Percentiles rank a stretch among this genome's conserved stretches.
Conservation (phyloP, 2,113 vertebrate species). For the Carassius auratus region DNA sequence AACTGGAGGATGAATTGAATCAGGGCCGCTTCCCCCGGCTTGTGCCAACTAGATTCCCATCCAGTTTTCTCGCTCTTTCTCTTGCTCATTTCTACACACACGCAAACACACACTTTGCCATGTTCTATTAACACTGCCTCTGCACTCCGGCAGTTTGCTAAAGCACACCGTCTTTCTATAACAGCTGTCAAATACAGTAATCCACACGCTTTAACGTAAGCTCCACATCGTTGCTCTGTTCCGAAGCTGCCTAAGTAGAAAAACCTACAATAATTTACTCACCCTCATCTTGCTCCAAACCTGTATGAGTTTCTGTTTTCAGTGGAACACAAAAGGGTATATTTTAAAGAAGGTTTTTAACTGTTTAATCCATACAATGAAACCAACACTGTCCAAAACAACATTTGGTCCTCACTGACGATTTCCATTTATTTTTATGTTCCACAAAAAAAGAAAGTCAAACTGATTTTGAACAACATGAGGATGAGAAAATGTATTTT, state of each 20-base stretch:
- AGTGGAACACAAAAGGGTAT: not conserved
- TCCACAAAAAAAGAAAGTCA: no score
- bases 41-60: constrained; percentile 18
- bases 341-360: not conserved
- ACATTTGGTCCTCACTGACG: not conserved
- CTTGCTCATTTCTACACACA: not conserved
- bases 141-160: constrained; percentile 68
- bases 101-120: constrained; percentile 53
- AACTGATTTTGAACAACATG: not conserved
- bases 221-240: constrained; percentile 58
- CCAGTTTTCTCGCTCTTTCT: not conserved
- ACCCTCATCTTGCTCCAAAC: not conserved
- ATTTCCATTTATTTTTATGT: no score
- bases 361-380: not conserved
- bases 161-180: constrained; percentile 67
- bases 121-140: constrained; percentile 71
- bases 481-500: not conserved
- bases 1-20: constrained; percentile 47
- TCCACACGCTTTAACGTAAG: constrained; percentile 78
- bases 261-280: not conserved
- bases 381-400: not conserved
- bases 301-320: not conserved
- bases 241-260: constrained; percentile 25
- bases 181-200: constrained; percentile 79
- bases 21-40: constrained; percentile 40